A percentile compares a stretch with the other conserved stretches of the same genome.
Conservation (phyloP, 2,797 vertebrate species). For the Sebastes kiyomatsui region DNA sequence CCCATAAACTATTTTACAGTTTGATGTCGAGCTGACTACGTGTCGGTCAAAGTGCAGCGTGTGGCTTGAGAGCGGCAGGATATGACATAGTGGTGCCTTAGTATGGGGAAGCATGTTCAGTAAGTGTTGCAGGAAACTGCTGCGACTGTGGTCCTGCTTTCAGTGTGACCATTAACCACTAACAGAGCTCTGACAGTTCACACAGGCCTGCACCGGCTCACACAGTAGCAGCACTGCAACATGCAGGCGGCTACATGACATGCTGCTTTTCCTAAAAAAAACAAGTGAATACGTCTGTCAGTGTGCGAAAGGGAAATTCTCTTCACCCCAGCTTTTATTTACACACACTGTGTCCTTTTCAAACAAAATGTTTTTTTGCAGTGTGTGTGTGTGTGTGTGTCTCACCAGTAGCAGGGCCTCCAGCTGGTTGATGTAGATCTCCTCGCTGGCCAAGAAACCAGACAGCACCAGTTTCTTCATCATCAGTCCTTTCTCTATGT, state of each 20-base stretch:
- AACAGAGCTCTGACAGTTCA: neutral
- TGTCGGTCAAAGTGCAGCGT: conserved; percentile 18
- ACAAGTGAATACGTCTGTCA: neutral
- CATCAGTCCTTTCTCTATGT: conserved; percentile 93
- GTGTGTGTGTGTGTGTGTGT: conserved; percentile 1
- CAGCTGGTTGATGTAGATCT: conserved; percentile 99
- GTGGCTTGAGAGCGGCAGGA: conserved; percentile 9
- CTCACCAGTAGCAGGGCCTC: conserved; percentile 94
- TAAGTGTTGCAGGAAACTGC: conserved; percentile 40
- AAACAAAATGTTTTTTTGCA: neutral
- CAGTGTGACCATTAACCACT: conserved; percentile 13
- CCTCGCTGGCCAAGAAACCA: conserved; percentile 95
- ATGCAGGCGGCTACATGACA: neutral
- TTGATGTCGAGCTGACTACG: neutral
- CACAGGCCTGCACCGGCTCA: neutral
- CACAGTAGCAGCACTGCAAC: neutral
- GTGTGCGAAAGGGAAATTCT: neutral
- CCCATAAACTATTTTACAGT: neutral
- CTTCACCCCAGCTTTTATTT: neutral
- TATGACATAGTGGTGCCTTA: conserved; percentile 22
- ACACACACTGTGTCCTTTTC: neutral
- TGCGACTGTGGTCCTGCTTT: conserved; percentile 11
- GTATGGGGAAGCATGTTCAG: conserved; percentile 25
- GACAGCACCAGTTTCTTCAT: conserved; percentile 98
- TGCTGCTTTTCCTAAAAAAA: neutral